phyloP scores from a whole-genome alignment of 2,797 vertebrate species.

The Coluber constrictor region DNA sequence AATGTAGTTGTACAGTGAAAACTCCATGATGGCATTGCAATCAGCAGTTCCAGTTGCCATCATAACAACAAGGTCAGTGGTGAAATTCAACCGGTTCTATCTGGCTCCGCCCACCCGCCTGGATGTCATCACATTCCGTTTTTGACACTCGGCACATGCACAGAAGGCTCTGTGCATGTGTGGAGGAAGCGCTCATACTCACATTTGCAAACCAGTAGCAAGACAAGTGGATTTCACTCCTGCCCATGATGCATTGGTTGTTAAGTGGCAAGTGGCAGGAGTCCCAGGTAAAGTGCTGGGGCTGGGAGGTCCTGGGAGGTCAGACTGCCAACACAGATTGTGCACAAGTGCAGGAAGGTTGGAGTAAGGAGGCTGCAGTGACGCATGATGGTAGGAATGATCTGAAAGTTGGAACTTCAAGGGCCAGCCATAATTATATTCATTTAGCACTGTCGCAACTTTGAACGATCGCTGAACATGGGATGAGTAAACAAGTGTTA shows the following conservation, averaged over 20 bases:
- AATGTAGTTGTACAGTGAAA: not conserved
- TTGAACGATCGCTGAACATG: not conserved
- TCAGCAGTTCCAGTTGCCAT: not conserved
- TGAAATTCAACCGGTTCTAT: too few relatives aligned
- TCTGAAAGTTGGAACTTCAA: not conserved
- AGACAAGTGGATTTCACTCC: too few relatives aligned
- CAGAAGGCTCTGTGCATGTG: too few relatives aligned
- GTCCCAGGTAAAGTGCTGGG: not conserved
- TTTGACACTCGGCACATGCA: too few relatives aligned
- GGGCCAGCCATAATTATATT: not conserved
- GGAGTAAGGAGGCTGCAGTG: not conserved
- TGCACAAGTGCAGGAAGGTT: not conserved
- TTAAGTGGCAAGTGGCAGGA: not conserved
- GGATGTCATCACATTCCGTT: too few relatives aligned
- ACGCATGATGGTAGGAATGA: rapidly evolving
- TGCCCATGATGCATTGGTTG: not conserved
- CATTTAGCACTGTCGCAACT: not conserved
- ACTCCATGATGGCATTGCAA: not conserved
- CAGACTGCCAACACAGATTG: not conserved
- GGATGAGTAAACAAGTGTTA: not conserved
- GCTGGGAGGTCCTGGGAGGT: not conserved
- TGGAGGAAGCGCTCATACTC: too few relatives aligned
- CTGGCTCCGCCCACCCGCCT: too few relatives aligned
- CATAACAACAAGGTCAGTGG: not conserved
- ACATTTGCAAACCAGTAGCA: too few relatives aligned